phyloP scores from a whole-genome alignment of 2,888 invertebrate genomes.

The Itoplectis maculator region DNA sequence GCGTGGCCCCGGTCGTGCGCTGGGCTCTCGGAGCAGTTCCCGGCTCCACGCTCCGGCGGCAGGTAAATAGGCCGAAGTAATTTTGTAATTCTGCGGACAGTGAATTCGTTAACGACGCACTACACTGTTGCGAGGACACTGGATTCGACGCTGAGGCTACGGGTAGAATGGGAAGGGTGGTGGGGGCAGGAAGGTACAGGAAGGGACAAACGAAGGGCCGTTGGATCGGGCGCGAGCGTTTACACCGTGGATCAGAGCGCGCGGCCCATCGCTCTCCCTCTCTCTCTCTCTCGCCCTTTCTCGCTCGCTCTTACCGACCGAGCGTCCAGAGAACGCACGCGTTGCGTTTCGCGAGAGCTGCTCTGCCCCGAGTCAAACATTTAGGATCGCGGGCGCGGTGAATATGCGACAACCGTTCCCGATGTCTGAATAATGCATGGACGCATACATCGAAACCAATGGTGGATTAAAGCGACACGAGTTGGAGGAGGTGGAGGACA shows the following conservation, averaged over 20 bases:
- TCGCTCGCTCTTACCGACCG: background rate
- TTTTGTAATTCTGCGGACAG: slow-evolving; percentile 62
- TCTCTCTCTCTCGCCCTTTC: slow-evolving; percentile 42
- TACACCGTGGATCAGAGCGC: slow-evolving; percentile 62
- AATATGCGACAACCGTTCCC: slow-evolving; percentile 73
- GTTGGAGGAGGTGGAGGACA: slow-evolving; percentile 39
- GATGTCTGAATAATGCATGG: slow-evolving; percentile 73
- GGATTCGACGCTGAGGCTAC: no score
- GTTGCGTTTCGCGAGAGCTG: slow-evolving; percentile 53
- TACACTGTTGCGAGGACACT: slow-evolving; percentile 10
- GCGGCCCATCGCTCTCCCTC: slow-evolving; percentile 36
- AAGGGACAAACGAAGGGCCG: slow-evolving; percentile 40
- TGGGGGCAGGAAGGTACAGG: background rate
- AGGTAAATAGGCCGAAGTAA: slow-evolving; percentile 65
- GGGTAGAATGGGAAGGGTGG: slow-evolving; percentile 19
- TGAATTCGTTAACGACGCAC: slow-evolving; percentile 62
- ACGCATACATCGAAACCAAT: slow-evolving; percentile 71
- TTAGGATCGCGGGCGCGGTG: slow-evolving; percentile 70
- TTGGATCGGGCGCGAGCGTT: slow-evolving; percentile 58
- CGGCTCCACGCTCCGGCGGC: background rate
- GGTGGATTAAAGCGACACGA: slow-evolving; percentile 74
- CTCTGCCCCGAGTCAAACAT: slow-evolving; percentile 70
- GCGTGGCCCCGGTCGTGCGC: slow-evolving; percentile 4
- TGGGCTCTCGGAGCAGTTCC: no score
- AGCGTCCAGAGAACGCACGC: slow-evolving; percentile 43